Conservation (phyloP, 2,888 invertebrate species). For the Morpho achilles region DNA sequence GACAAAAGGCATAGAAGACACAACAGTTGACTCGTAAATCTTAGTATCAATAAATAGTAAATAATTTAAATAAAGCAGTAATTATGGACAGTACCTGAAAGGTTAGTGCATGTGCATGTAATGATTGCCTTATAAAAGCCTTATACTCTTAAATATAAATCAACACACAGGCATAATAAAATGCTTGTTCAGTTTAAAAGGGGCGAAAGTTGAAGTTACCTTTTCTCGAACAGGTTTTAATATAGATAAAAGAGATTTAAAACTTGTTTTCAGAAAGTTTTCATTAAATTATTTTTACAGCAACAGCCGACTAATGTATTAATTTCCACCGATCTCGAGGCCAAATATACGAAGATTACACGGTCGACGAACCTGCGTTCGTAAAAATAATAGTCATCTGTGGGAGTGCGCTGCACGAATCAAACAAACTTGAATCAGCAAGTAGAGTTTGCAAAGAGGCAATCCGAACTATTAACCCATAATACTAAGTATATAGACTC, state of each 20-base stretch:
- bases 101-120: background rate
- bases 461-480: too few species aligned
- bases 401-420: constrained; percentile 51
- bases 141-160: constrained; percentile 13
- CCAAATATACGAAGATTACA: constrained; percentile 49
- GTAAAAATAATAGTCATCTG: constrained; percentile 62
- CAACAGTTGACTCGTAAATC: background rate
- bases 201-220: constrained; percentile 24
- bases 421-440: constrained; percentile 13
- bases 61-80: constrained; percentile 1
- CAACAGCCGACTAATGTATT: constrained; percentile 4
- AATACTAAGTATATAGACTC: too few species aligned
- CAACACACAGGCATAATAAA: constrained; percentile 19
- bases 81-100: constrained; percentile 3
- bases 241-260: constrained; percentile 24
- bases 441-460: constrained; percentile 7
- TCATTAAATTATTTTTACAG: constrained; percentile 18
- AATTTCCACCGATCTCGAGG: constrained; percentile 41
- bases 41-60: background rate
- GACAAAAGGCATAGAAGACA: background rate
- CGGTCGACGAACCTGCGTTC: constrained; percentile 51
- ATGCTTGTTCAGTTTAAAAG: constrained; percentile 17
- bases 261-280: constrained; percentile 25
- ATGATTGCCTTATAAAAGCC: constrained; percentile 4
- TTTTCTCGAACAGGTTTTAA: constrained; percentile 25